Percentiles rank a stretch among this genome's conserved stretches.
Evolutionary conservation across 2,888 invertebrate genomes (phyloP).

Genomic region (Malacosoma neustria): DNA sequence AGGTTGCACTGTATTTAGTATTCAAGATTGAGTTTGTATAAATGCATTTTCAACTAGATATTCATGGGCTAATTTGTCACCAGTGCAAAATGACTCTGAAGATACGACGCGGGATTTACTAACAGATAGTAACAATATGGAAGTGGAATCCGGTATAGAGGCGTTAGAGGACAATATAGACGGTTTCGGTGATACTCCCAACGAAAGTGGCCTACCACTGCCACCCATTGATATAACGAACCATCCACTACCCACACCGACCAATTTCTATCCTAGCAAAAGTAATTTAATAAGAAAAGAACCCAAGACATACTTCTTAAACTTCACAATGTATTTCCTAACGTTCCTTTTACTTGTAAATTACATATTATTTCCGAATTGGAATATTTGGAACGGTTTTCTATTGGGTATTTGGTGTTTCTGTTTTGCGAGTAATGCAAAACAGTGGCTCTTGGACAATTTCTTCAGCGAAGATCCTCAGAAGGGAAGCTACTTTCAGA

Average conservation of each 20-base stretch:
- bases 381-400: slow-evolving; percentile 58
- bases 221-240: slow-evolving; percentile 20
- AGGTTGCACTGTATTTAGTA: too few species aligned
- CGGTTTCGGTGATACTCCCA: slow-evolving; percentile 37
- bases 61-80: slow-evolving; percentile 14
- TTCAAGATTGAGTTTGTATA: too few species aligned
- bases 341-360: slow-evolving; percentile 46
- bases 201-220: slow-evolving; percentile 18
- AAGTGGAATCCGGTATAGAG: slow-evolving; percentile 70
- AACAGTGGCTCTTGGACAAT: slow-evolving; percentile 51
- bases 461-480: slow-evolving; percentile 51
- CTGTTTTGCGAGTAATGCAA: slow-evolving; percentile 40
- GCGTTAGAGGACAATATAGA: slow-evolving; percentile 64
- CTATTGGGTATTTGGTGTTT: slow-evolving; percentile 59
- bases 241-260: slow-evolving; percentile 17
- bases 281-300: slow-evolving; percentile 25
- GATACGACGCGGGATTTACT: slow-evolving; percentile 35
- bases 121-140: slow-evolving; percentile 39
- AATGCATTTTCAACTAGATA: too few species aligned
- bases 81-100: slow-evolving; percentile 37
- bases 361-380: slow-evolving; percentile 50
- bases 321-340: slow-evolving; percentile 49
- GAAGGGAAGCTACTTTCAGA: slow-evolving; percentile 28
- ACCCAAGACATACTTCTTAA: slow-evolving; percentile 38
- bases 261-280: slow-evolving; percentile 48